Percentiles rank a stretch among this genome's conserved stretches.
phyloP scores from a whole-genome alignment of 1,140 invertebrate genomes.

The Drosophila yakuba region DNA sequence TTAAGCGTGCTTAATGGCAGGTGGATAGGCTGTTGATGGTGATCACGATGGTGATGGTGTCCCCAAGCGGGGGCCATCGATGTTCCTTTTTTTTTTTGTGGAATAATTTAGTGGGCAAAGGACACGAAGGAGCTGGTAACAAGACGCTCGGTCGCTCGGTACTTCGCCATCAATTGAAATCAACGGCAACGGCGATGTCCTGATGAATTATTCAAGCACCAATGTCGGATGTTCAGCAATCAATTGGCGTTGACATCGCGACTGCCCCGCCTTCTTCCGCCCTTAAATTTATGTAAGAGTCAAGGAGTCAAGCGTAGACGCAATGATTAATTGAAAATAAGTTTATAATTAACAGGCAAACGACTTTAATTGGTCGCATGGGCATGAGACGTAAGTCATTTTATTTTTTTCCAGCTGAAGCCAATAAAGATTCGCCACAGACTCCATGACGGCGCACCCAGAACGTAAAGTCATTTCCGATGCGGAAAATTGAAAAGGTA shows the following conservation, averaged over 20 bases:
- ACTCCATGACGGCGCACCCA: slow-evolving; percentile 31
- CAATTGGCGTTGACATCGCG: slow-evolving; percentile 77
- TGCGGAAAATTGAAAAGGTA: slow-evolving; percentile 60
- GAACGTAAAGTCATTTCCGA: slow-evolving; percentile 30
- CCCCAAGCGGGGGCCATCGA: slow-evolving; percentile 63
- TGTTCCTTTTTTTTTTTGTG: slow-evolving; percentile 25
- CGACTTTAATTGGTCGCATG: slow-evolving; percentile 52
- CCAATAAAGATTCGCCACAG: slow-evolving; percentile 17
- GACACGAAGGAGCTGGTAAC: slow-evolving; percentile 32
- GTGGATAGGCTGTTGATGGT: slow-evolving; percentile 78
- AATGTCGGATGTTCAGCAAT: slow-evolving; percentile 36
- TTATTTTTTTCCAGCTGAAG: slow-evolving; percentile 5
- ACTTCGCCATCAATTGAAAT: slow-evolving; percentile 71
- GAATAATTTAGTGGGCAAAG: slow-evolving; percentile 70
- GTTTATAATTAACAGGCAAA: slow-evolving; percentile 71
- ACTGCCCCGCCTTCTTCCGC: background rate
- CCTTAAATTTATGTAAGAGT: slow-evolving; percentile 13
- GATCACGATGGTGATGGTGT: slow-evolving; percentile 39
- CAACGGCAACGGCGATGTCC: slow-evolving; percentile 53
- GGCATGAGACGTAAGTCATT: slow-evolving; percentile 35
- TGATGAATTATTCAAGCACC: slow-evolving; percentile 68
- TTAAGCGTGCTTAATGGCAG: slow-evolving; percentile 72
- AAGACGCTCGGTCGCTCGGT: slow-evolving; percentile 45
- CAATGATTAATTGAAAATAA: slow-evolving; percentile 80
- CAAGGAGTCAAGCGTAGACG: slow-evolving; percentile 35